Conservation (phyloP, 2,797 vertebrate species). For the Pantherophis vulpinus region DNA sequence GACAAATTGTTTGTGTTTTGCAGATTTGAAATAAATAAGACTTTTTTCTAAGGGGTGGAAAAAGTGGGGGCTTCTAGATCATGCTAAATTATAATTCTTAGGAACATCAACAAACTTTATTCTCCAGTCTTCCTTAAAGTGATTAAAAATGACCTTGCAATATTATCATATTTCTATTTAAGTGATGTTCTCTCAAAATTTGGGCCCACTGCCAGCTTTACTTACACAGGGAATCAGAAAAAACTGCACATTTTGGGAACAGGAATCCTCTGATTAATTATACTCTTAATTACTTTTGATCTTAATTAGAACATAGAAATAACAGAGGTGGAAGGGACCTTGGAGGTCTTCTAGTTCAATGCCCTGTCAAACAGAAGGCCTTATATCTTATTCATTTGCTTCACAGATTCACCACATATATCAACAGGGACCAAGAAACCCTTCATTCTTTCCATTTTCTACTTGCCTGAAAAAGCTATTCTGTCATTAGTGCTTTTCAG, state of each 20-base stretch:
- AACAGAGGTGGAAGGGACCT: not conserved
- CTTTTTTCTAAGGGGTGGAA: not conserved
- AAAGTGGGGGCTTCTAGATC: not conserved
- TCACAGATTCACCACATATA: not conserved
- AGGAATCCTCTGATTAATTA: not conserved
- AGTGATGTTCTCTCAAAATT: not conserved
- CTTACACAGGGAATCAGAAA: not conserved
- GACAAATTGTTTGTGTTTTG: not conserved
- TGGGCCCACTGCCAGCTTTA: not conserved
- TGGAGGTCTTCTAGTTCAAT: not conserved
- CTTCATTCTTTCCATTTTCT: not conserved
- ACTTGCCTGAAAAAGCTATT: not conserved
- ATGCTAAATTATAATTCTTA: not conserved
- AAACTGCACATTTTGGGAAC: not conserved
- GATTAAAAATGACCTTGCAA: not conserved
- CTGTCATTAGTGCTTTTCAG: not conserved
- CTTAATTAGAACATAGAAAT: not conserved
- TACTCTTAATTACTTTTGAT: not conserved
- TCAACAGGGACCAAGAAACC: not conserved
- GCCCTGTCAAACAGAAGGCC: no score
- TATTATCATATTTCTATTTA: not conserved
- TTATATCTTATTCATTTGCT: not conserved
- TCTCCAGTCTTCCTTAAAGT: not conserved
- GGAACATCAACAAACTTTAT: not conserved
- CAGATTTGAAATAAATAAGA: not conserved